Conservation (phyloP, 2,888 invertebrate species). For the Trachelus stipa region DNA sequence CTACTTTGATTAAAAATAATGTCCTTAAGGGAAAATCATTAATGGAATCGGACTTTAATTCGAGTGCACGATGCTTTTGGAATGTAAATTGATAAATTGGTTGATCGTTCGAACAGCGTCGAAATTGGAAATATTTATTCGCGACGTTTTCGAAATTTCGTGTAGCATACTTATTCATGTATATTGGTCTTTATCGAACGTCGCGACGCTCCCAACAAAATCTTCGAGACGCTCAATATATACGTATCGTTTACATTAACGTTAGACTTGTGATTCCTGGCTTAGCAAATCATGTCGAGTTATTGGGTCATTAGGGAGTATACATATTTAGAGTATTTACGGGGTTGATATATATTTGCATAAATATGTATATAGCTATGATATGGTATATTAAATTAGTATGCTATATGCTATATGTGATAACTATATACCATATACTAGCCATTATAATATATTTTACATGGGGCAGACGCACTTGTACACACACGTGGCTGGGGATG, state of each 20-base stretch:
- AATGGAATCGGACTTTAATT: too few relatives aligned
- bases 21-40: background rate
- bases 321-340: background rate
- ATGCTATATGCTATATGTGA: too few relatives aligned
- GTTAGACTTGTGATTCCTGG: background rate
- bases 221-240: background rate
- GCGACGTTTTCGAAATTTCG: background rate
- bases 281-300: background rate
- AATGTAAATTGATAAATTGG: too few relatives aligned
- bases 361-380: background rate
- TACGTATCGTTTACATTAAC: background rate
- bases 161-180: background rate
- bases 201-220: background rate
- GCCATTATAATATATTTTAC: too few relatives aligned
- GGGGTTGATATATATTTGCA: background rate
- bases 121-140: background rate
- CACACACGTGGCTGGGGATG: too few relatives aligned
- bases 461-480: too few relatives aligned
- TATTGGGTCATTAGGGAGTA: background rate
- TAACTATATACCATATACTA: too few relatives aligned
- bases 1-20: background rate
- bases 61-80: too few relatives aligned
- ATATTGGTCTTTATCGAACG: background rate
- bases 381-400: too few relatives aligned
- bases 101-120: too few relatives aligned